These are phyloP conservation scores for Centropyge bicolor DNA, from an alignment of 2,797 vertebrate genomes.

Conservation along the genomic window DNA sequence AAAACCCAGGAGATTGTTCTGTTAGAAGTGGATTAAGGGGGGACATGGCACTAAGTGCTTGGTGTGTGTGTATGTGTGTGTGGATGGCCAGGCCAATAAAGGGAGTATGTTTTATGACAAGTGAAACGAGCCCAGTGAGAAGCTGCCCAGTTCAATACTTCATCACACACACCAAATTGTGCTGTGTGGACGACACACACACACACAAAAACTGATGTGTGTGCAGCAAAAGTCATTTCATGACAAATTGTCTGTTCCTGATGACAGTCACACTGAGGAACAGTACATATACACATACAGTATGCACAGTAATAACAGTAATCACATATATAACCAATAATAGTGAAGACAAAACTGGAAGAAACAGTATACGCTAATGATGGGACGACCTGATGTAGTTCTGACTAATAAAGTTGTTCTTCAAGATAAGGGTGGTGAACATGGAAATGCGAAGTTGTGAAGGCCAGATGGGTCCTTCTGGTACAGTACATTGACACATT, in stretches of 20 bases:
- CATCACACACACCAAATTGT: slow-evolving; percentile 80
- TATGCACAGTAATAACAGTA: slow-evolving; percentile 1
- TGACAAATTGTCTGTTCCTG: slow-evolving; percentile 36
- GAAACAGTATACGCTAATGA: not conserved
- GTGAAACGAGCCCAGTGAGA: slow-evolving; percentile 76
- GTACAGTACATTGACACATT: not conserved
- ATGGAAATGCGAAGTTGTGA: slow-evolving; percentile 6
- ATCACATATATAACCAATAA: not conserved
- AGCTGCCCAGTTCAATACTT: slow-evolving; percentile 84
- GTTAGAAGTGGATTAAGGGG: slow-evolving; percentile 81
- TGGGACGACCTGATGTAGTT: not conserved
- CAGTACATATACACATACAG: not conserved
- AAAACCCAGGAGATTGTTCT: slow-evolving; percentile 80
- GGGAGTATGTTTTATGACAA: slow-evolving; percentile 85
- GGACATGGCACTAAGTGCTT: slow-evolving; percentile 61
- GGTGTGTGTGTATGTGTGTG: slow-evolving; percentile 35
- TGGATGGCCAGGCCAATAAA: slow-evolving; percentile 78
- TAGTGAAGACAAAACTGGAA: not conserved
- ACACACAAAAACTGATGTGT: slow-evolving; percentile 27
- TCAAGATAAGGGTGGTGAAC: not conserved
- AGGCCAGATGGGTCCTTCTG: not conserved
- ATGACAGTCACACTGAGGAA: slow-evolving; percentile 27
- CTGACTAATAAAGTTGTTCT: not conserved
- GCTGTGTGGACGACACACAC: slow-evolving; percentile 64
- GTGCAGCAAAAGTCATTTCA: slow-evolving; percentile 43